Base-by-base conservation (phyloP, 2,888 invertebrate genomes). In the Dicycla oo region DNA sequence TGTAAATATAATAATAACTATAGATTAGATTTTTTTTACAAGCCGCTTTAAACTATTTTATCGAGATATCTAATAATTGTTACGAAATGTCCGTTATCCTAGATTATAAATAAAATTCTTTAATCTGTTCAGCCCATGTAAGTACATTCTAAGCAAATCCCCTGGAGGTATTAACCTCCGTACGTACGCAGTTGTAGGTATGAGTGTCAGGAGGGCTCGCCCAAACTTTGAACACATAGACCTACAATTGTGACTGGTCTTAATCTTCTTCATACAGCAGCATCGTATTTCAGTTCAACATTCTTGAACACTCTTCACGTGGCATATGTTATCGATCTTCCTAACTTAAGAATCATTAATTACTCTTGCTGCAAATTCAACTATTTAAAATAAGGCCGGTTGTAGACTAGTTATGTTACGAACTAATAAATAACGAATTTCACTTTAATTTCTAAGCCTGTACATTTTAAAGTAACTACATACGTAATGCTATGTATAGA, bases 21-120 rank as follows among this genome's bases (percentile, higher is more conserved):
- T 80, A 93, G 90, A 83, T 76, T 93, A 93, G 90, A 87, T 0
- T 91, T 92, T 92, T 93, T 94, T 93, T 93, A 93, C 89, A 89
- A 90, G 85, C 89, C 85, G 91, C 91, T 93, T 91, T 84, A n/a
- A n/a, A 88, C 84, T 81, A 63, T 80, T 85, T 83, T 77, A 70
- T 84, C 66, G 47, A 80, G 62, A 76, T 84, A 69, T 82, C 57
- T 84, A 78, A 86, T 86, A 88, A 87, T 84, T 86, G 80, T 86
- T 81, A 82, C 69, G 70, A 84, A 82, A 80, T 83, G 76, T 86
- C 81, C 80, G 78, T 86, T 86, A 67, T 71, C 51, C 38, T 82
- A 84, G 77, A 70, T 73, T 74, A 83, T 80, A 69, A 84, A n/a
- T n/a, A n/a, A n/a, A n/a, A 78, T 75, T 83, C 74, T 73, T 75